Percentiles rank a stretch among this genome's conserved stretches.
Conservation (phyloP, 2,797 vertebrate genomes). For the Chrysocyon brachyurus region DNA sequence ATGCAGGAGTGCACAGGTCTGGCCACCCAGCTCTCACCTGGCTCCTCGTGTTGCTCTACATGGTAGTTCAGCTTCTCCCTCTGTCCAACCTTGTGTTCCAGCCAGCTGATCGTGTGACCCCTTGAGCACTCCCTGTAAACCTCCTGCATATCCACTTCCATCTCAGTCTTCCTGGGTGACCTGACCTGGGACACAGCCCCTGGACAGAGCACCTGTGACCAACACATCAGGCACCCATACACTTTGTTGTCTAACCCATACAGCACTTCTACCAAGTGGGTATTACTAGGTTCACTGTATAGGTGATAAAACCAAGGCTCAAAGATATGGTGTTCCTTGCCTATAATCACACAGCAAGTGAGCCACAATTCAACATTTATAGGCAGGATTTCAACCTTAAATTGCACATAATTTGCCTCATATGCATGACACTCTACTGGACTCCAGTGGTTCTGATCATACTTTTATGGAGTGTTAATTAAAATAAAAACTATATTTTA, state of each 20-base stretch:
- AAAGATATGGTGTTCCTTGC: background rate
- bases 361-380: background rate
- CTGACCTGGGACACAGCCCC: background rate
- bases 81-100: background rate
- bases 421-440: background rate
- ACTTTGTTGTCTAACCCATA: background rate
- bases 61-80: background rate
- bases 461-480: conserved; percentile 9
- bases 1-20: background rate
- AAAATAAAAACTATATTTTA: conserved; percentile 29
- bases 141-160: background rate
- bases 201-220: background rate
- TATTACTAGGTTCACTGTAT: background rate
- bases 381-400: background rate
- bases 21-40: background rate
- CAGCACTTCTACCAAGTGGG: background rate
- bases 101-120: background rate
- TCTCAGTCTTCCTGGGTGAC: background rate
- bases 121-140: background rate
- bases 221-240: accelerated
- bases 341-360: background rate
- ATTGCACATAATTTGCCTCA: background rate
- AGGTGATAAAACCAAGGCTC: background rate
- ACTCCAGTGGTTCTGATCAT: background rate
- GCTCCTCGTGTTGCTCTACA: accelerated